Base-by-base conservation (phyloP, 1,140 invertebrate species). In the Brachionus rubens region DNA sequence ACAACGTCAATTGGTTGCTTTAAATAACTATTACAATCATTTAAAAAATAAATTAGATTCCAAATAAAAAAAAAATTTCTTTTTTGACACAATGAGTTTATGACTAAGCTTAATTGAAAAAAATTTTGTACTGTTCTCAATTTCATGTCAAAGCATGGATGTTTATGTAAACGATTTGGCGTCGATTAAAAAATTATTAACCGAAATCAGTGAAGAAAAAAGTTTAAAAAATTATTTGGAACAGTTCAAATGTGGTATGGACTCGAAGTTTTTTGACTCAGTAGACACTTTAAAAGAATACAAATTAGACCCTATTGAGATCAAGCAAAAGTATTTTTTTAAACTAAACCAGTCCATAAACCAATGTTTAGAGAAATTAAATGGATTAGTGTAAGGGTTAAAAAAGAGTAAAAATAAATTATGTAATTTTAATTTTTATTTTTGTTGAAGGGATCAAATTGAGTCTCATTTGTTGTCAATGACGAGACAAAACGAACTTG, bases 401-500 rank as follows among this genome's bases (percentile, higher is more conserved):
- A n/a, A n/a, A n/a, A n/a, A n/a, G n/a, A n/a, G n/a, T n/a, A n/a
- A n/a, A n/a, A n/a, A n/a, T n/a, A n/a, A n/a, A n/a, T n/a, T n/a
- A 26, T 52, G 16, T 24, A 28, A 56, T 56, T 56, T 36, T 56
- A 14, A 12, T 56, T 56, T 56, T 56, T 14, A n/a, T 56, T n/a
- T 56, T 30, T 56, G 26, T 33, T 56, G 24, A 56, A 56, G 9
- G 16, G 26, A 28, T 36, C n/a, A 10, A 24, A 65, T 65, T 24
- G 59, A 65, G 24, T 43, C 40, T 14, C 59, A 65, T 46, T 65
- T 65, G 19, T 43, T 24, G 9, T 65, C 59, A 65, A 65, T 65
- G 59, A 65, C 59, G 36, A 65, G 59, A 65, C 59, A 65, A 36
- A 16, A 36, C 30, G 54, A 59, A 65, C 19, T 65, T 12, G 59